Conservation (phyloP, 2,888 invertebrate species). For the Brachypalpus laphriformis region DNA sequence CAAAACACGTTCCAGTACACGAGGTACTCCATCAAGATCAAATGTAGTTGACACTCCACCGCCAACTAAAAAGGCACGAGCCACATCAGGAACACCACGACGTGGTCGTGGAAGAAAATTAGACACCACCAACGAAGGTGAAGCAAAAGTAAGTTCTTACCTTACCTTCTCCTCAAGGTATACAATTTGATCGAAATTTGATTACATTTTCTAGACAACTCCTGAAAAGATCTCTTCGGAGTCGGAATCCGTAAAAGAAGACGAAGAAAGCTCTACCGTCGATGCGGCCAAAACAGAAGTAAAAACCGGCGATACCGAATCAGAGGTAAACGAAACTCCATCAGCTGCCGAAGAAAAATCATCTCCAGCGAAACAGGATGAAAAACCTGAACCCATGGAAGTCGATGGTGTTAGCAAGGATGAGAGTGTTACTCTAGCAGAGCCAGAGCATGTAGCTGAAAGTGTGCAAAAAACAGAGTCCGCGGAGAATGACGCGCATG, state of each 20-base stretch:
- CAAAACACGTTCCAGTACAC: slow-evolving; percentile 81
- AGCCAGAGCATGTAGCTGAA: slow-evolving; percentile 22
- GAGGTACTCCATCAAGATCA: slow-evolving; percentile 79
- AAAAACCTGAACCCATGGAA: slow-evolving; percentile 80
- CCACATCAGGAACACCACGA: slow-evolving; percentile 75
- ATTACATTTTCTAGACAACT: slow-evolving; percentile 33
- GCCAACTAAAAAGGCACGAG: slow-evolving; percentile 80
- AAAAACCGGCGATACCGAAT: slow-evolving; percentile 20
- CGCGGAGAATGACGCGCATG: slow-evolving; percentile 41
- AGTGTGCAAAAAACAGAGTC: slow-evolving; percentile 49
- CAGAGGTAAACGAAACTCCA: slow-evolving; percentile 43
- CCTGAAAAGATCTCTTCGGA: slow-evolving; percentile 61
- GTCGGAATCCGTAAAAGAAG: slow-evolving; percentile 62
- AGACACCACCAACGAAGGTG: slow-evolving; percentile 77
- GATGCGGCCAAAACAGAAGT: slow-evolving; percentile 45
- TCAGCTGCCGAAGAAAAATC: slow-evolving; percentile 46
- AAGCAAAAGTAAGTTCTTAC: slow-evolving; percentile 51
- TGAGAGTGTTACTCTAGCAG: slow-evolving; percentile 43
- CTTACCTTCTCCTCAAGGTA: background rate
- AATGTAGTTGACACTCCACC: slow-evolving; percentile 79
- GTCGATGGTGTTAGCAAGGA: slow-evolving; percentile 77
- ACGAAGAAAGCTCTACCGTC: slow-evolving; percentile 46
- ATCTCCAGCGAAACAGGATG: slow-evolving; percentile 67
- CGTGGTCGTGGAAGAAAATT: slow-evolving; percentile 80
- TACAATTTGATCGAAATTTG: background rate